phyloP scores from a whole-genome alignment of 2,113 vertebrate genomes.

The Cephalopholis sonnerati region DNA sequence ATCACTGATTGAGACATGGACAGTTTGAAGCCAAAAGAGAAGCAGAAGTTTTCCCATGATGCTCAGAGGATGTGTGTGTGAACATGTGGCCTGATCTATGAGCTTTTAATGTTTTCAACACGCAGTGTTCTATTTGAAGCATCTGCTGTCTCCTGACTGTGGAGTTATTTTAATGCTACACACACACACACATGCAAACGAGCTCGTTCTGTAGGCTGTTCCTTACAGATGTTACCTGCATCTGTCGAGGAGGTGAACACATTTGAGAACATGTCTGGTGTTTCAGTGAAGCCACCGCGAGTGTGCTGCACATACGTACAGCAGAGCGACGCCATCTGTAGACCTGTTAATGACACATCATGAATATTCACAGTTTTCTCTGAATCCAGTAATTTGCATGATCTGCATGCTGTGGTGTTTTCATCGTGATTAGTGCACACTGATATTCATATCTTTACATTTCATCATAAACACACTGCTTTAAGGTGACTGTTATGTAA shows the following conservation, averaged over 20 bases:
- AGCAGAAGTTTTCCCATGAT: neutral
- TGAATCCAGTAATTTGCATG: neutral
- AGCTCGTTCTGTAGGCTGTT: neutral
- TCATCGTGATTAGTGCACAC: neutral
- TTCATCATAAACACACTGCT: neutral
- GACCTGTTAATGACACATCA: constrained; percentile 21
- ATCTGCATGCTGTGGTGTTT: neutral
- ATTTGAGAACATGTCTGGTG: constrained; percentile 4
- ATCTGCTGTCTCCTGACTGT: neutral
- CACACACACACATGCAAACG: neutral
- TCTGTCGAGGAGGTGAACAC: neutral
- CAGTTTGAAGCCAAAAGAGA: neutral
- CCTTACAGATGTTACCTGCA: constrained; percentile 14
- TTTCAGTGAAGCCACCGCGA: neutral
- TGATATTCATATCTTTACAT: neutral
- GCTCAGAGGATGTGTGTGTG: neutral
- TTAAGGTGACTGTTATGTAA: neutral
- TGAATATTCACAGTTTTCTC: constrained; percentile 28
- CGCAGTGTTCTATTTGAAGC: neutral
- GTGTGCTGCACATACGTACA: neutral
- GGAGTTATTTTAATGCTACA: neutral
- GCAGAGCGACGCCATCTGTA: constrained; percentile 25
- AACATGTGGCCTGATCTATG: neutral
- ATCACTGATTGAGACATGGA: neutral
- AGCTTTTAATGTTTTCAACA: neutral